phyloP scores from a whole-genome alignment of 2,797 vertebrate species.

The Distichodus sexfasciatus region DNA sequence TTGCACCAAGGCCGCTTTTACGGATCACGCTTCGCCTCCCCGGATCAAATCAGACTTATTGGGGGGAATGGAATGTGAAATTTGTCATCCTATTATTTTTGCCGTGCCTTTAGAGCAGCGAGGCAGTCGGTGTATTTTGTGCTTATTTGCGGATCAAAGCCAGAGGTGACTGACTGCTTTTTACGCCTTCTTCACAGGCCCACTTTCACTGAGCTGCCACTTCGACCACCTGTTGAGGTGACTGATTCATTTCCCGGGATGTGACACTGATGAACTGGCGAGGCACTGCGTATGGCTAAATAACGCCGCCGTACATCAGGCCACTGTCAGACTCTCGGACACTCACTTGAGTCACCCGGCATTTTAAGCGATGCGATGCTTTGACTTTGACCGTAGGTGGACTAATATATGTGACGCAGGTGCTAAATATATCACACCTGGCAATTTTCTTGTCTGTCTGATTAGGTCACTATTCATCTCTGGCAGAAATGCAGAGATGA shows the following conservation, averaged over 20 bases:
- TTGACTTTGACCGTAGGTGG: background rate
- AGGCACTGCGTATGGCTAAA: slow-evolving; percentile 7
- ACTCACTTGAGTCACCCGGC: slow-evolving; percentile 21
- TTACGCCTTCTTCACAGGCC: background rate
- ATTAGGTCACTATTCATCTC: background rate
- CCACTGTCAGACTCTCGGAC: slow-evolving; percentile 17
- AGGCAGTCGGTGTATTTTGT: slow-evolving; percentile 12
- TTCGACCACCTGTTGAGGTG: slow-evolving; percentile 40
- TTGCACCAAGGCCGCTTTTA: slow-evolving; percentile 19
- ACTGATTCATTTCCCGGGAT: slow-evolving; percentile 36
- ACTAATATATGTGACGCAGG: background rate
- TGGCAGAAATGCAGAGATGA: background rate
- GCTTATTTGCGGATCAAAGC: slow-evolving; percentile 45
- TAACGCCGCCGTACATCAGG: slow-evolving; percentile 4
- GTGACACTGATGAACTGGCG: slow-evolving; percentile 38
- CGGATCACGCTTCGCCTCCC: slow-evolving; percentile 18
- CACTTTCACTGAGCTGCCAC: background rate
- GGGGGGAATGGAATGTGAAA: slow-evolving; percentile 22
- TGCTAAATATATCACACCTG: slow-evolving; percentile 9
- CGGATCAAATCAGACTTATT: slow-evolving; percentile 27
- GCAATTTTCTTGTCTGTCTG: background rate
- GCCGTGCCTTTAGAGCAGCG: slow-evolving; percentile 2
- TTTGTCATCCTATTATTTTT: slow-evolving; percentile 38
- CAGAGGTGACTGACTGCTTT: slow-evolving; percentile 15
- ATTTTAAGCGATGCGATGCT: slow-evolving; percentile 14